phyloP scores from a whole-genome alignment of 2,113 vertebrate genomes.

The Chloropsis hardwickii region DNA sequence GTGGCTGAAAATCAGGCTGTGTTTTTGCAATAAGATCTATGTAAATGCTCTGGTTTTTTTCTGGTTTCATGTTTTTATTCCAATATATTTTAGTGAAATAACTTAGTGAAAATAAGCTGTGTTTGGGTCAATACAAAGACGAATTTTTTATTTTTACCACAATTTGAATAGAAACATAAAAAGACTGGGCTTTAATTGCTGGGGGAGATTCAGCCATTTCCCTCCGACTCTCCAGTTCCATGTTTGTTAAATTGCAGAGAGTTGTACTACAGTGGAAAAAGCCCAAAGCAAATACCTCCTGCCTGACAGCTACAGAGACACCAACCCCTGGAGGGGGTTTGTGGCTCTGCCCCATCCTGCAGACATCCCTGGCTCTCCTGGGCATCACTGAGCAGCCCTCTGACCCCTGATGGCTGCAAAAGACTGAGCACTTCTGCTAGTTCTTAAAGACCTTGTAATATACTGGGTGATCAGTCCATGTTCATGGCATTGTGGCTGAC shows the following conservation, averaged over 20 bases:
- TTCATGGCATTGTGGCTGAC: neutral
- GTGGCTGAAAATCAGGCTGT: neutral
- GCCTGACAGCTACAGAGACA: neutral
- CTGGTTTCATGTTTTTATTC: neutral
- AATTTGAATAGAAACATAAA: neutral
- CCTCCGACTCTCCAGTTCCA: neutral
- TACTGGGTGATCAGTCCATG: neutral
- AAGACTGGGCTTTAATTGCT: neutral
- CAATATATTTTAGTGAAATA: neutral
- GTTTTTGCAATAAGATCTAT: neutral
- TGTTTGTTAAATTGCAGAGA: neutral
- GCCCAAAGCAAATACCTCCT: neutral
- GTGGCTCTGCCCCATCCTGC: neutral
- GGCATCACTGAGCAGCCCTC: neutral
- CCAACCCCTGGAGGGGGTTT: fast-evolving
- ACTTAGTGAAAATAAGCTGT: neutral
- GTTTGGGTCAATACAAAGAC: neutral
- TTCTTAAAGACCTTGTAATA: constrained; percentile 5
- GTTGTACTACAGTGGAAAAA: neutral
- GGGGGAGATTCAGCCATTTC: neutral
- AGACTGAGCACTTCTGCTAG: neutral
- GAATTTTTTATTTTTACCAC: neutral
- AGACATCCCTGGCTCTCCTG: neutral
- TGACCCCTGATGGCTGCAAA: fast-evolving
- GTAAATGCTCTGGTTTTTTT: neutral